Evolutionary conservation across 1,140 invertebrate genomes (phyloP).

Genomic region (Drosophila rufa): DNA sequence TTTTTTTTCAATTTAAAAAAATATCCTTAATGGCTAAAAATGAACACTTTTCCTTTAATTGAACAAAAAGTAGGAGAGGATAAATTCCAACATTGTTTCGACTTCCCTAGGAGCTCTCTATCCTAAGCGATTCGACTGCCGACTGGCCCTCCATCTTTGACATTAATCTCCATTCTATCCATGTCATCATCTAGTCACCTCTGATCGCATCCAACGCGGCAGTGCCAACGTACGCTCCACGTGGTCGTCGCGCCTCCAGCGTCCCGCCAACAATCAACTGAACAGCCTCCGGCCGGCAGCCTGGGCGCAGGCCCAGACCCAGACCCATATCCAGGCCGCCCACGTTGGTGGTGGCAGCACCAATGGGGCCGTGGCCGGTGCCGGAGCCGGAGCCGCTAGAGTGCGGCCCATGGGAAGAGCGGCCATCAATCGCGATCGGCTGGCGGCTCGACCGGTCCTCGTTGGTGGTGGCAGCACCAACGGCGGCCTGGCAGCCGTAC

Average conservation of each 20-base stretch:
- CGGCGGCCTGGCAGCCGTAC: constrained; percentile 7
- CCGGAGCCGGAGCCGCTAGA: constrained; percentile 26
- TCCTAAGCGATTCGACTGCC: constrained; percentile 1
- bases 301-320: constrained; percentile 32
- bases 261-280: constrained; percentile 25
- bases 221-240: constrained; percentile 28
- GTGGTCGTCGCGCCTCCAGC: constrained; percentile 35
- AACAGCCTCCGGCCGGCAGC: constrained; percentile 36
- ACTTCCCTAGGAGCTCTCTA: background rate
- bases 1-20: too few relatives aligned
- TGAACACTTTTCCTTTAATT: too few relatives aligned
- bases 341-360: constrained; percentile 32
- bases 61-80: too few relatives aligned
- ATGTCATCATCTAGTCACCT: constrained; percentile 58
- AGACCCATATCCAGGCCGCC: constrained; percentile 14
- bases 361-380: constrained; percentile 21
- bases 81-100: background rate
- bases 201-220: constrained; percentile 53
- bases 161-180: constrained; percentile 75
- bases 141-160: constrained; percentile 62
- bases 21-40: too few relatives aligned
- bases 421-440: constrained; percentile 25
- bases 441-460: constrained; percentile 36
- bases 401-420: constrained; percentile 33
- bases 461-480: constrained; percentile 54